Base-by-base conservation (phyloP, 2,797 vertebrate species). In the Sphaeramia orbicularis region DNA sequence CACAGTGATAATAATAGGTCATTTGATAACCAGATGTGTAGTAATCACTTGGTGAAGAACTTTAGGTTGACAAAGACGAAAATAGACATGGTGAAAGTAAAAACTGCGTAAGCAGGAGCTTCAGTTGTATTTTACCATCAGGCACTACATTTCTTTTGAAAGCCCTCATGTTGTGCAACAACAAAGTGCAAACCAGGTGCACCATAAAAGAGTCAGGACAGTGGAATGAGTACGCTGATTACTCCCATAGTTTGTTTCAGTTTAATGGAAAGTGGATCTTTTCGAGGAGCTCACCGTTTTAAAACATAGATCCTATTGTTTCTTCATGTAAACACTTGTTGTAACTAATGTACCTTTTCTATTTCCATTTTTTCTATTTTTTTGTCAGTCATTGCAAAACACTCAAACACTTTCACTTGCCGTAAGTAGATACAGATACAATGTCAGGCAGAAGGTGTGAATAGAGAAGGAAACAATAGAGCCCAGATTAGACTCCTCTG, bases 141-240 rank as follows among this genome's bases (percentile, higher is more conserved):
- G 30, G 0, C 0, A 0, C 3, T 12, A n/a, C 38, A 14, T 10
- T 78, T 85, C 71, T 62, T 65, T 67, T 43, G 76, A 78, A 68
- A 9, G 35, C 24, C 30, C 30, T 7, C 7, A 6, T 11, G n/a
- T 73, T 60, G 48, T 27, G 54, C 44, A 78, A 32, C 52, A 62
- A 52, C 13, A 53, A 32, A 19, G n/a, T 0, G 0, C 21, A 48
- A 32, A 9, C 21, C 21, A 24, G 24, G 21, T 24, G 21, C 21
- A 6, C 14, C 5, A 47, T 67, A 24, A 72, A 73, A 47, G 1
- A 10, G 6, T 2, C 5, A 10, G 14, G 1, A 15, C 0, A 8
- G 14, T 5, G 5, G 10, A 7, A 49, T 35, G 47, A 32, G 10
- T 19, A 3, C 13, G 30, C 8, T 49, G 56, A 56, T 16, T 42